Evolutionary conservation across 1,140 invertebrate genomes (phyloP).

Genomic region (Euwallacea fornicatus): DNA sequence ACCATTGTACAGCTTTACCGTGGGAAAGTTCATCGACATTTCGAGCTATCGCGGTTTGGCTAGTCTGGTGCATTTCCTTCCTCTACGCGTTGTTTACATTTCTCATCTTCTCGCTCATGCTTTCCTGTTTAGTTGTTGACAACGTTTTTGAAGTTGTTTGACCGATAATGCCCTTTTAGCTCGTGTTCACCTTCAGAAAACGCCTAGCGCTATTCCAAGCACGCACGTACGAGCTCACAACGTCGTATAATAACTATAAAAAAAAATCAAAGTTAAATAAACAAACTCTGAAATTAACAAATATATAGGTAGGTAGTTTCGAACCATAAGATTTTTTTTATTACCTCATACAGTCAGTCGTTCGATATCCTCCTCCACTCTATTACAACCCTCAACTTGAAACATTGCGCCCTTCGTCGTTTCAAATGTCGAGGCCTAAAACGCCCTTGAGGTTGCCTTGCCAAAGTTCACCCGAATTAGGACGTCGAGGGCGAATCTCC

Average conservation of each 20-base stretch:
- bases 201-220: too few relatives aligned
- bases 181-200: too few relatives aligned
- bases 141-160: constrained; percentile 20
- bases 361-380: too few relatives aligned
- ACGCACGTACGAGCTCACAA: too few relatives aligned
- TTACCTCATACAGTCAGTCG: too few relatives aligned
- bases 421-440: not conserved
- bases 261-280: too few relatives aligned
- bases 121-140: constrained; percentile 23
- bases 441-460: constrained; percentile 19
- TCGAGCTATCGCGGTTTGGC: not conserved
- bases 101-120: constrained; percentile 15
- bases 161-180: constrained; percentile 6
- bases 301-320: too few relatives aligned
- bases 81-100: constrained; percentile 18
- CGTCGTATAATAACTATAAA: too few relatives aligned
- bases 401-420: not conserved
- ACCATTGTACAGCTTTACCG: too few relatives aligned
- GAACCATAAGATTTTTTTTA: too few relatives aligned
- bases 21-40: not conserved
- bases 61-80: not conserved
- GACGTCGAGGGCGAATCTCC: constrained; percentile 13
- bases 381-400: not conserved
- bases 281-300: too few relatives aligned
- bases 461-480: constrained; percentile 17